Evolutionary conservation across 1,140 invertebrate species (phyloP).

Genomic region (Ceratosolen fusciceps): DNA sequence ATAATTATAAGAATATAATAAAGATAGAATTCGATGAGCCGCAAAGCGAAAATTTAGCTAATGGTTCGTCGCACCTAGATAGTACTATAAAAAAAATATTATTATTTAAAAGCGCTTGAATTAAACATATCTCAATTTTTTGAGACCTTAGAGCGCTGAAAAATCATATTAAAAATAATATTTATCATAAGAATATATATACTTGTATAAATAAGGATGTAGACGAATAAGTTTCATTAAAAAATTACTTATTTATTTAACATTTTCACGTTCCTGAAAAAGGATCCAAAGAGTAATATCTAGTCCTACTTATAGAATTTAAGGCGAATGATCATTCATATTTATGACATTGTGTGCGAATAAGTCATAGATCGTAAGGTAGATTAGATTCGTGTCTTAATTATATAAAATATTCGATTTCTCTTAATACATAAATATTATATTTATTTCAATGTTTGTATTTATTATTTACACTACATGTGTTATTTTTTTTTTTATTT

Average conservation of each 20-base stretch:
- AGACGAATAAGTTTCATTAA: conserved; percentile 32
- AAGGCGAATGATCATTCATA: conserved; percentile 13
- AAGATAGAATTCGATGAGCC: background rate
- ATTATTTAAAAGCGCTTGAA: conserved; percentile 7
- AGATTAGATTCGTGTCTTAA: conserved; percentile 7
- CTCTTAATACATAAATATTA: background rate
- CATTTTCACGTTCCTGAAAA: conserved; percentile 39
- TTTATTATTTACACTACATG: background rate
- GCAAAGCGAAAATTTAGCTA: background rate
- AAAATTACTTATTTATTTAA: conserved; percentile 9
- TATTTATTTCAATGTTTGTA: background rate
- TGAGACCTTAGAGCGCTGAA: conserved; percentile 1
- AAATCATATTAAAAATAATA: background rate
- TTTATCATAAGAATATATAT: no score
- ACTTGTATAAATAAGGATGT: background rate
- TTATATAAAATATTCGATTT: conserved; percentile 4
- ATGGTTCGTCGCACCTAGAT: conserved; percentile 23
- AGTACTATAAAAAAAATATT: conserved; percentile 27
- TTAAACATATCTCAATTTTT: conserved; percentile 32
- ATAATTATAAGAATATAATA: conserved; percentile 33
- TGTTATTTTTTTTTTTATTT: no score
- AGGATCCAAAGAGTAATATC: conserved; percentile 45
- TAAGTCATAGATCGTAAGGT: conserved; percentile 30
- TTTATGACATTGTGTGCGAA: background rate
- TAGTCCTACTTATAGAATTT: conserved; percentile 37